Evolutionary conservation across 2,888 invertebrate genomes (phyloP), one percentile per base, ranked within the genome.

Genomic region (Stenoptilia bipunctidactyla): DNA sequence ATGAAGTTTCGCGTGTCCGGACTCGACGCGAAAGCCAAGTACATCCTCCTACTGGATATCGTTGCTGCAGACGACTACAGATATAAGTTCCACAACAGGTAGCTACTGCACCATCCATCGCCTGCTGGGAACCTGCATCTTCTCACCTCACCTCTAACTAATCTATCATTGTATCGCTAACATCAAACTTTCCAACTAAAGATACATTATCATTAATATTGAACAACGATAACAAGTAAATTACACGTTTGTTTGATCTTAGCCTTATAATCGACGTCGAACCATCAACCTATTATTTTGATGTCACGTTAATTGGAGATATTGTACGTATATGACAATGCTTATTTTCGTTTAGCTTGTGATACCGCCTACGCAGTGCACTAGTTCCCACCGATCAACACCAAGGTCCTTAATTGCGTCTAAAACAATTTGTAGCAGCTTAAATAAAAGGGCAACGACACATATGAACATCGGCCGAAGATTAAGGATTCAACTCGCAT

Each of bases 1-100:
- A 98, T 95, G 93, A 98, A 98, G 89, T 97, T 98, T 85, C 93
- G 97, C 72, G 94, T 98, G 64, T 94, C 95, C 70, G 98, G 98
- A 61, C 87, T 99, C 86, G 98, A 99, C 88, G 93, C 97, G 77
- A 96, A 97, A 86, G 95, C 97, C 72, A 99, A 99, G 87, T 98
- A 99, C 90, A 97, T 98, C 82, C 89, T 98, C 49, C 90, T 99
- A 63, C 89, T 98, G 92, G 98, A 99, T 89, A 97, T 98, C 80
- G 97, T 98, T 60, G 97, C 98, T 37, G 97, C 98, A 50, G 98
- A 99, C 85, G 98, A 98, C 88, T 97, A 97, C 89, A 89, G 96
- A 86, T 96, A 96, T 89, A 96, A 96, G 86, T 96, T 96, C 87
- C 96, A 96, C 87, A 96, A 96, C 91, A 95, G 95, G 94, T 83